These are phyloP conservation scores for Acanthosepion esculentum DNA, from an alignment of 2,888 invertebrate genomes.

Conservation along the genomic window DNA sequence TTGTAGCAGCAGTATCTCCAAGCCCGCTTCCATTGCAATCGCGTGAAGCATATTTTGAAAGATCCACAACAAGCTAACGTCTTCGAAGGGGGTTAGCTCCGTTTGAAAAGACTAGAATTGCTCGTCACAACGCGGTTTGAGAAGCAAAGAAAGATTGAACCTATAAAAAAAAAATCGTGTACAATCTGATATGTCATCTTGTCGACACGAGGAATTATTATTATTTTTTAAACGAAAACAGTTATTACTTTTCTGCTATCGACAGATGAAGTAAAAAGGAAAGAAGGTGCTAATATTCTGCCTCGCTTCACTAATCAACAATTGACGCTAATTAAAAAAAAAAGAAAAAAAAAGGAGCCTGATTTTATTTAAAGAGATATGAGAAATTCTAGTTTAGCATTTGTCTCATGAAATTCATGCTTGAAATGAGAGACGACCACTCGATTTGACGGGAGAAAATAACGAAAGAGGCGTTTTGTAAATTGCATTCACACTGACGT, in stretches of 20 bases:
- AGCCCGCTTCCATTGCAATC: too few species aligned
- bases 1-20: neutral
- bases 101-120: neutral
- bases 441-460: neutral
- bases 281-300: neutral
- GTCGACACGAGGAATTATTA: neutral
- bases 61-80: neutral
- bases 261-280: neutral
- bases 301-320: neutral
- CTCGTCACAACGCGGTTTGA: neutral
- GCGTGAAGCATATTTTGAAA: too few species aligned
- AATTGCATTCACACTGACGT: neutral
- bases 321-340: neutral
- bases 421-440: neutral
- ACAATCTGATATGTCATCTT: neutral
- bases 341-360: neutral
- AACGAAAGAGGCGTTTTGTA: neutral
- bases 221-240: neutral
- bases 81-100: neutral
- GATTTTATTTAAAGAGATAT: neutral
- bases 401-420: neutral
- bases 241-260: neutral
- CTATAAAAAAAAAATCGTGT: too few species aligned
- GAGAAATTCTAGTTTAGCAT: neutral
- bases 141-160: neutral